Conservation (phyloP, 1,140 invertebrate species). For the Anthonomus grandis region DNA sequence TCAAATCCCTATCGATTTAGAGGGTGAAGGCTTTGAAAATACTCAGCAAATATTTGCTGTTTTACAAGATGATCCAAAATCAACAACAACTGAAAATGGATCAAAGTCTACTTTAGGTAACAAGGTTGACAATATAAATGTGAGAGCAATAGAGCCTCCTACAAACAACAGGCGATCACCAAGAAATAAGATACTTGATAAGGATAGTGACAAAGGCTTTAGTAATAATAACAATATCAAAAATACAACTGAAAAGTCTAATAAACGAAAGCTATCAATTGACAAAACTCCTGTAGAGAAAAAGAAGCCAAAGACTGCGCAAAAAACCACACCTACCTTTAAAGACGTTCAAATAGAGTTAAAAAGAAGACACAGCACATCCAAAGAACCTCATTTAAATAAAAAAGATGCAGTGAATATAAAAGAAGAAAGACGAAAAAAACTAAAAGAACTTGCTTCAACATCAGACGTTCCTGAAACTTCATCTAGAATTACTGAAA, state of each 20-base stretch:
- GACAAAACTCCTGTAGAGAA: conserved; percentile 1
- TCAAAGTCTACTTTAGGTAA: neutral
- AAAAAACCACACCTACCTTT: neutral
- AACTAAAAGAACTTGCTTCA: conserved; percentile 14
- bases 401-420: conserved; percentile 1
- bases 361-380: conserved; percentile 14
- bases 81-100: neutral
- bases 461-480: too few relatives aligned
- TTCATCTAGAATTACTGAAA: too few relatives aligned
- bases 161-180: neutral
- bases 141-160: neutral
- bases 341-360: conserved; percentile 11
- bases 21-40: conserved; percentile 20
- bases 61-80: conserved; percentile 9
- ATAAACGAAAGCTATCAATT: conserved; percentile 8
- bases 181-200: neutral
- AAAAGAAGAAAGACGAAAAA: conserved; percentile 16
- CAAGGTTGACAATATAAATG: neutral
- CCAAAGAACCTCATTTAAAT: neutral
- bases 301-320: neutral
- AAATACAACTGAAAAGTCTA: neutral
- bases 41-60: conserved; percentile 18
- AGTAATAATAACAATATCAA: too few relatives aligned
- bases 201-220: neutral
- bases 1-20: conserved; percentile 7